phyloP scores from a whole-genome alignment of 2,797 vertebrate species.

The Paedocypris micromegethes region DNA sequence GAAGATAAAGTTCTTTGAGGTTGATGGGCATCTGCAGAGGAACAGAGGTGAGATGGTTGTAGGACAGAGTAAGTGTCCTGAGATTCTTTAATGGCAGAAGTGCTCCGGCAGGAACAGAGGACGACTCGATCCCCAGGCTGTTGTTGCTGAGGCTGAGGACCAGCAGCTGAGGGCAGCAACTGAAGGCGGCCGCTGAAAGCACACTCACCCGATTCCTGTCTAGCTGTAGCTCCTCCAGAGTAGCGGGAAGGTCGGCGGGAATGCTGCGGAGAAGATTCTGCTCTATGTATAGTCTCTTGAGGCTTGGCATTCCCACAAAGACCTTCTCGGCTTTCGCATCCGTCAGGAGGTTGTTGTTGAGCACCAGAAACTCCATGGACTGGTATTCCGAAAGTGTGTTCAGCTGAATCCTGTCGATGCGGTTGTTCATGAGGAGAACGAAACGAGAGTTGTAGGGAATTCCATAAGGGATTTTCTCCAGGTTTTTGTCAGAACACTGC shows the following conservation, averaged over 20 bases:
- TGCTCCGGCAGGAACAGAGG: conserved; percentile 42
- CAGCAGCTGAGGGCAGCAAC: conserved; percentile 47
- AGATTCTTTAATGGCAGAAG: conserved; percentile 57
- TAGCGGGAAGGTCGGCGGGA: conserved; percentile 51
- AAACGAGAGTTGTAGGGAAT: conserved; percentile 64
- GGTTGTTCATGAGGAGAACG: conserved; percentile 68
- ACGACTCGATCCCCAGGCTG: conserved; percentile 53
- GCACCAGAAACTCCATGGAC: conserved; percentile 61
- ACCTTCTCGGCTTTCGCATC: conserved; percentile 55
- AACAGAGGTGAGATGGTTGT: conserved; percentile 56
- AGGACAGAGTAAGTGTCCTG: conserved; percentile 59
- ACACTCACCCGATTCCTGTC: conserved; percentile 57
- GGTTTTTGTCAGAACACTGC: conserved; percentile 68
- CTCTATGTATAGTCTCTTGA: conserved; percentile 58
- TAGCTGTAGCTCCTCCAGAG: conserved; percentile 60
- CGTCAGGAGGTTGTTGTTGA: conserved; percentile 65
- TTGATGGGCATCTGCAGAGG: conserved; percentile 55
- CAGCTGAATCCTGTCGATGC: conserved; percentile 58
- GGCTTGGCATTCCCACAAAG: conserved; percentile 51
- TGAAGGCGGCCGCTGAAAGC: conserved; percentile 54
- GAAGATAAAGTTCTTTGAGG: conserved; percentile 69
- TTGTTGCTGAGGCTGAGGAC: conserved; percentile 64
- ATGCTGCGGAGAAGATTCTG: conserved; percentile 53
- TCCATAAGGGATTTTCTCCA: conserved; percentile 61
- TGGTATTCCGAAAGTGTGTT: conserved; percentile 58